A percentile compares a stretch with the other conserved stretches of the same genome.
These are phyloP conservation scores for Drosophila stalkeri DNA, from an alignment of 2,888 invertebrate species.

Conservation along the genomic window DNA sequence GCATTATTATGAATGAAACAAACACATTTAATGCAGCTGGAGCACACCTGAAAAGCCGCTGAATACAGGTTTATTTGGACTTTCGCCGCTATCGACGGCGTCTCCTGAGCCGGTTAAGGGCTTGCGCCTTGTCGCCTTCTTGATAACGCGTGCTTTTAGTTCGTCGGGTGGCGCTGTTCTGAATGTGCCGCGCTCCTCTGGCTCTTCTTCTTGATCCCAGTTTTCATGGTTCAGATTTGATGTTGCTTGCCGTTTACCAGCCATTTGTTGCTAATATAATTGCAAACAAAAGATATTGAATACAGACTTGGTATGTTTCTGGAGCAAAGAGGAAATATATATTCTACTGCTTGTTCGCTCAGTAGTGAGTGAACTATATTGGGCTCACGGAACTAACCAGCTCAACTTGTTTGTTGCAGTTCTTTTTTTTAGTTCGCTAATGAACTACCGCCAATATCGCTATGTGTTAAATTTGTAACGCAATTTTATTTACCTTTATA, in stretches of 20 bases:
- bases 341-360: slow-evolving; percentile 17
- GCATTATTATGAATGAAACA: background rate
- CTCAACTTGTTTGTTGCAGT: background rate
- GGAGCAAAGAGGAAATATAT: slow-evolving; percentile 6
- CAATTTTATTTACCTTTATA: background rate
- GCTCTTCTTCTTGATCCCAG: slow-evolving; percentile 92
- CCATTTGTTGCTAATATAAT: slow-evolving; percentile 86
- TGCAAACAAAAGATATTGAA: background rate
- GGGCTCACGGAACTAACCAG: slow-evolving; percentile 2
- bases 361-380: slow-evolving; percentile 3
- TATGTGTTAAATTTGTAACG: background rate
- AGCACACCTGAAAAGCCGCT: slow-evolving; percentile 88
- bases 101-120: slow-evolving; percentile 49
- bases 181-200: slow-evolving; percentile 92
- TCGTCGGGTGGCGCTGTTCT: slow-evolving; percentile 89
- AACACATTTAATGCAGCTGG: background rate
- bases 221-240: slow-evolving; percentile 93
- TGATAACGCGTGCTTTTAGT: slow-evolving; percentile 91
- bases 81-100: slow-evolving; percentile 38
- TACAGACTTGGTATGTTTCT: background rate
- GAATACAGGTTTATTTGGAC: slow-evolving; percentile 87
- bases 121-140: slow-evolving; percentile 88
- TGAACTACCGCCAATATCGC: background rate
- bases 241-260: slow-evolving; percentile 90
- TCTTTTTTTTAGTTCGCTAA: background rate